Conservation (phyloP, 2,797 vertebrate species). For the Benthosema pterotum region DNA sequence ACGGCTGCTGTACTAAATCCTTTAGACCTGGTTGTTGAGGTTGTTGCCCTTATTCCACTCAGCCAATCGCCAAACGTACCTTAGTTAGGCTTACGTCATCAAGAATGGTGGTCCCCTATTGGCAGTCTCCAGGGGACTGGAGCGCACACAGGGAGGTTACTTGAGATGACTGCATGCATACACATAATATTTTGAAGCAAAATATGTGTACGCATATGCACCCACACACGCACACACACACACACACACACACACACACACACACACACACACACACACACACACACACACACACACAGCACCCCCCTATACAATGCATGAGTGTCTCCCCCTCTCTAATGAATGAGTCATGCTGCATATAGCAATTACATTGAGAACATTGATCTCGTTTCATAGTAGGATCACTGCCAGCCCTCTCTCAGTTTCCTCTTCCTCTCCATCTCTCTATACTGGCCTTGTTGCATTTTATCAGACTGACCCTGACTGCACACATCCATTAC, state of each 20-base stretch:
- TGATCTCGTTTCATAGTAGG: not conserved
- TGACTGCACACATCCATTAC: not conserved
- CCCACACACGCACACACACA: not conserved
- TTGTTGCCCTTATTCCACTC: too few relatives aligned
- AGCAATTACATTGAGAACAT: not conserved
- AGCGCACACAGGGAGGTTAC: too few relatives aligned
- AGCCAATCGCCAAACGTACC: too few relatives aligned
- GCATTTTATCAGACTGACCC: too few relatives aligned
- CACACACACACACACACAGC: not conserved
- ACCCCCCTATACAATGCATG: not conserved
- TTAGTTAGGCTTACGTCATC: too few relatives aligned
- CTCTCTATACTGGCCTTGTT: not conserved
- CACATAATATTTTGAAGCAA: too few relatives aligned
- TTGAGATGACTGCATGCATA: too few relatives aligned
- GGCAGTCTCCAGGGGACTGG: too few relatives aligned
- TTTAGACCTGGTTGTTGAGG: too few relatives aligned
- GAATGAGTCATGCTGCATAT: not conserved
- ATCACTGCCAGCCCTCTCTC: not conserved
- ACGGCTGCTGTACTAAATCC: too few relatives aligned
- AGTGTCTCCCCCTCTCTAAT: not conserved
- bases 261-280: slow-evolving; percentile 3
- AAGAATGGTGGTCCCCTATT: too few relatives aligned
- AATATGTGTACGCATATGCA: too few relatives aligned
- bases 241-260: slow-evolving; percentile 2
- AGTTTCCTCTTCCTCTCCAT: not conserved